Conservation (phyloP, 2,797 vertebrate species). For the Momotus momota region DNA sequence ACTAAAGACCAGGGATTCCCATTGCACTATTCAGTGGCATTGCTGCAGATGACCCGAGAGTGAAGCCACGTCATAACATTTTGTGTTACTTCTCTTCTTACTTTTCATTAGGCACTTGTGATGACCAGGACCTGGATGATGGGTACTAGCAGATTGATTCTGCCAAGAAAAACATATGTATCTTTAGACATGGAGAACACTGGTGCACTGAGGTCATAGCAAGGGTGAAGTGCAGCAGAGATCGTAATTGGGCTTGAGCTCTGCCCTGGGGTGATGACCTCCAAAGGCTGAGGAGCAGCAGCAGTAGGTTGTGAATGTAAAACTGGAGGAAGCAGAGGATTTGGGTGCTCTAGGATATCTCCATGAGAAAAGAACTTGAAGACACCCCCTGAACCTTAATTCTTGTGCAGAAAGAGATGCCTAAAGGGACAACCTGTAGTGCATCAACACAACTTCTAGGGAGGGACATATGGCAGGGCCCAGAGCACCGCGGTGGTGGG, state of each 20-base stretch:
- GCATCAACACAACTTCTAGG: background rate
- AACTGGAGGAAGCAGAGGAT: background rate
- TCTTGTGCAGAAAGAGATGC: background rate
- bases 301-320: background rate
- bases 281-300: background rate
- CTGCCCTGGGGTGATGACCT: background rate
- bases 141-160: background rate
- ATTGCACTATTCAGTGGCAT: background rate
- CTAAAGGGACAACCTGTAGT: background rate
- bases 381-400: background rate
- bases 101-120: background rate
- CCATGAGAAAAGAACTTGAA: background rate
- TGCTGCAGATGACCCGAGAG: background rate
- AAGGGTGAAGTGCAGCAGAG: background rate
- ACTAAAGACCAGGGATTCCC: background rate
- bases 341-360: background rate
- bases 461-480: accelerated
- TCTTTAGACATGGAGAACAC: background rate
- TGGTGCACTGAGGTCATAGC: background rate
- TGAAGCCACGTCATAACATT: background rate
- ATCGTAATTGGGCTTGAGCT: background rate
- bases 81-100: background rate
- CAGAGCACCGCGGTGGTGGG: accelerated
- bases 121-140: background rate
- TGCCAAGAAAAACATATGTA: background rate